Evolutionary conservation across 2,113 vertebrate species (phyloP).

Genomic region (Brienomyrus brachyistius): DNA sequence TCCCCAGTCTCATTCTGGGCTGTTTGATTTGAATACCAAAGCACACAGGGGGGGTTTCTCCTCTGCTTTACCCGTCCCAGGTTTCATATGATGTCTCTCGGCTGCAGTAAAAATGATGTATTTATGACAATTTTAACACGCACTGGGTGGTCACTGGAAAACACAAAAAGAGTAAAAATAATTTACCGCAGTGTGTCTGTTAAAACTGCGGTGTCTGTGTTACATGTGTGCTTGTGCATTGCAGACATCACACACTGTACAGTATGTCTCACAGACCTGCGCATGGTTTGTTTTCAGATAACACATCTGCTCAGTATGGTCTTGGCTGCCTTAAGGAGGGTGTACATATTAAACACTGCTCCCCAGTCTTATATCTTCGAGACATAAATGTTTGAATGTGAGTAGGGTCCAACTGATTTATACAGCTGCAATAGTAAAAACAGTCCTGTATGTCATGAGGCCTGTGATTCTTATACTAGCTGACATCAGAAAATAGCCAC

Average conservation of each 20-base stretch:
- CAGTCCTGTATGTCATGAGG: neutral
- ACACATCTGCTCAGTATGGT: neutral
- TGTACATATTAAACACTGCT: neutral
- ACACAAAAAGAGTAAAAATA: neutral
- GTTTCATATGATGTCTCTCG: neutral
- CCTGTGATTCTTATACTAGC: neutral
- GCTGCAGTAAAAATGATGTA: neutral
- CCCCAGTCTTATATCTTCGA: neutral
- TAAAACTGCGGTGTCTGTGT: neutral
- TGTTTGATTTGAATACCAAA: neutral
- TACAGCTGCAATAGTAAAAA: neutral
- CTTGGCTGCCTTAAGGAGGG: neutral
- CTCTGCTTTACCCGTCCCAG: too few species aligned
- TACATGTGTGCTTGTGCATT: neutral
- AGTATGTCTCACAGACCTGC: neutral
- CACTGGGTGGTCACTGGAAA: neutral
- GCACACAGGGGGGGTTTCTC: neutral
- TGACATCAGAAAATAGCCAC: neutral
- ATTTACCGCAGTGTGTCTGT: neutral
- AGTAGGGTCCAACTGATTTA: neutral
- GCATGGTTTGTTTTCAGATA: neutral
- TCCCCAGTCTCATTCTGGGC: neutral
- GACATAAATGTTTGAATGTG: neutral
- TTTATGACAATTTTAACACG: neutral
- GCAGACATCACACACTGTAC: neutral